Conservation (phyloP, 2,113 vertebrate species). For the Pseudolaguvia tuberculata region DNA sequence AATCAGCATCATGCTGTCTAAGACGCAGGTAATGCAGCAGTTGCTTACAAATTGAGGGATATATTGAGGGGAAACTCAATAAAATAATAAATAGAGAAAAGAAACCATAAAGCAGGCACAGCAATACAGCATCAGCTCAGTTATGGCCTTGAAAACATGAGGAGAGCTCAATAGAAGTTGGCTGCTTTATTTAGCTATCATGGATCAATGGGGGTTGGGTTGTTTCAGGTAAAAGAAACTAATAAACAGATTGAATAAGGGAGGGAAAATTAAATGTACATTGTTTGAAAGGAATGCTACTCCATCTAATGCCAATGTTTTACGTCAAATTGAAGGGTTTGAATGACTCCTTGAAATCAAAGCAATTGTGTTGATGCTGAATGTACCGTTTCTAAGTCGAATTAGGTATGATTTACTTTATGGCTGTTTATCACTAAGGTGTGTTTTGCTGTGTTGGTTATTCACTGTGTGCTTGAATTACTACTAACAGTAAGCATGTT, state of each 20-base stretch:
- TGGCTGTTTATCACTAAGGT: slow-evolving; percentile 16
- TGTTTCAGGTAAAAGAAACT: background rate
- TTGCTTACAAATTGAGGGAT: background rate
- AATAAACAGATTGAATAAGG: background rate
- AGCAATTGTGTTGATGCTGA: background rate
- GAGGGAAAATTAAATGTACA: too few relatives aligned
- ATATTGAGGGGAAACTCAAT: background rate
- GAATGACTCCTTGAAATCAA: background rate
- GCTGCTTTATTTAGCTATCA: background rate
- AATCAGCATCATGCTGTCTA: slow-evolving; percentile 8
- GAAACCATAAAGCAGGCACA: slow-evolving; percentile 2
- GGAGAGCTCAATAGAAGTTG: background rate
- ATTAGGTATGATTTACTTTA: background rate
- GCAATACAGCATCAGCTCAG: background rate
- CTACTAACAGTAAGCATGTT: background rate
- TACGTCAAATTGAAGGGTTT: background rate
- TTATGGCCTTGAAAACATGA: background rate
- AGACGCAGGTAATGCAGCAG: background rate
- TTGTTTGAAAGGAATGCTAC: background rate
- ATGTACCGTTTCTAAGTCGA: background rate
- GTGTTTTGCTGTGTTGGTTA: background rate
- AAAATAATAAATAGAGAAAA: background rate
- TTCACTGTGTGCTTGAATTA: slow-evolving; percentile 5
- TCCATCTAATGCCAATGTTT: background rate
- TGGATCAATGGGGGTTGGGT: background rate